Conservation (phyloP, 2,797 vertebrate genomes). For the Schizothorax lantsangensis region DNA sequence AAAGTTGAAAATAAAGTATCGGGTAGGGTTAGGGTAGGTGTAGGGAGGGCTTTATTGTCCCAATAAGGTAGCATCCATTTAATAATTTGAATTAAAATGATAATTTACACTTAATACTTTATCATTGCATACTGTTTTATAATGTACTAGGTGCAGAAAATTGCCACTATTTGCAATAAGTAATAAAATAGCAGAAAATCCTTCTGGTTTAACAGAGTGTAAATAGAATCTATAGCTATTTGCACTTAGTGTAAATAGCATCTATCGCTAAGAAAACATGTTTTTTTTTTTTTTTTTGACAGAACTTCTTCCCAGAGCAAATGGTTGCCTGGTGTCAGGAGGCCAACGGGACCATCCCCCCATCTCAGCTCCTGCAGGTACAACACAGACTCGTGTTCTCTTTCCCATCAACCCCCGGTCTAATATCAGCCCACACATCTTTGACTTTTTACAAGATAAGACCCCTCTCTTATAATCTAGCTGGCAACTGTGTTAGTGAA, state of each 20-base stretch:
- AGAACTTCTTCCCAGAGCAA: conserved; percentile 99
- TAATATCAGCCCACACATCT: neutral
- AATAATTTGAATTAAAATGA: neutral
- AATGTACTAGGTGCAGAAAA: neutral
- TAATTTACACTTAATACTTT: neutral
- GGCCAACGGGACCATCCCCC: conserved; percentile 90
- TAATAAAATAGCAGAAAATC: neutral
- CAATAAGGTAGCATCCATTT: neutral
- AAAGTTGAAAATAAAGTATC: neutral
- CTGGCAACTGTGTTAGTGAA: neutral
- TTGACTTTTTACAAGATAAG: conserved; percentile 6
- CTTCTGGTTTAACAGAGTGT: neutral
- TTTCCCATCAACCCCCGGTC: neutral
- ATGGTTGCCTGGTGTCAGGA: conserved; percentile 98
- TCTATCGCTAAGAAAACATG: neutral
- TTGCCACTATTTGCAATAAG: neutral
- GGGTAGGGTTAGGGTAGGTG: no score
- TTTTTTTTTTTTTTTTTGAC: conserved; percentile 44
- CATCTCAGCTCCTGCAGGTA: conserved; percentile 95
- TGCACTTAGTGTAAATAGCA: neutral
- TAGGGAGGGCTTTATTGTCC: neutral
- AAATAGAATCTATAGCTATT: neutral
- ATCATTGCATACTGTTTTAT: neutral
- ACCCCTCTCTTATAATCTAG: neutral
- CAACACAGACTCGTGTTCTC: conserved; percentile 1